phyloP scores from a whole-genome alignment of 2,113 vertebrate species.

The Gobiocypris rarus region DNA sequence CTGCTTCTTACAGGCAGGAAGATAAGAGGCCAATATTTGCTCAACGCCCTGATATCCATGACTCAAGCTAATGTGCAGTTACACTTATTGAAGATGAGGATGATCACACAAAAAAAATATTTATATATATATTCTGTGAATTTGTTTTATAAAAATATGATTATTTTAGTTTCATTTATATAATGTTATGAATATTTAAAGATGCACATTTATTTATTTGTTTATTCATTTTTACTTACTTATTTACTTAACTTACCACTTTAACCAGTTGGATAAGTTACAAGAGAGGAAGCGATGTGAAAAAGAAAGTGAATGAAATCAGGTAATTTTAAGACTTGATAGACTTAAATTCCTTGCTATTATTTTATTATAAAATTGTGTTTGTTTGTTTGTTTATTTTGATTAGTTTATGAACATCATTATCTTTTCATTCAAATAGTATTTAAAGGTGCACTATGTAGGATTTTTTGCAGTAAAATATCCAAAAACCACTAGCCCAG shows the following conservation, averaged over 20 bases:
- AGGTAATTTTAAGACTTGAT: too few relatives aligned
- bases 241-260: not conserved
- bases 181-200: not conserved
- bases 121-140: not conserved
- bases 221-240: not conserved
- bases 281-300: too few relatives aligned
- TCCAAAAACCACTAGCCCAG: too few relatives aligned
- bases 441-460: too few relatives aligned
- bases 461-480: too few relatives aligned
- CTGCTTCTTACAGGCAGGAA: slow-evolving; percentile 64
- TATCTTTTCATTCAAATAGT: not conserved
- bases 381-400: too few relatives aligned
- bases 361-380: too few relatives aligned
- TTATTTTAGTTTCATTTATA: not conserved
- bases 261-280: not conserved
- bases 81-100: slow-evolving; percentile 50
- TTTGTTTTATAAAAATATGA: too few relatives aligned
- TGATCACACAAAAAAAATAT: not conserved
- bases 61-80: slow-evolving; percentile 72
- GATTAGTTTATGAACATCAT: too few relatives aligned
- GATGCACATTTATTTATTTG: too few relatives aligned
- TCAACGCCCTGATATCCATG: slow-evolving; percentile 62
- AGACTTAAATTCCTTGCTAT: too few relatives aligned
- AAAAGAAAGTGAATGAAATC: not conserved
- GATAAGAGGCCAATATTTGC: slow-evolving; percentile 78